Evolutionary conservation across 2,113 vertebrate genomes (phyloP), one percentile per base, ranked within the genome.

Genomic region (Trogon surrucura): DNA sequence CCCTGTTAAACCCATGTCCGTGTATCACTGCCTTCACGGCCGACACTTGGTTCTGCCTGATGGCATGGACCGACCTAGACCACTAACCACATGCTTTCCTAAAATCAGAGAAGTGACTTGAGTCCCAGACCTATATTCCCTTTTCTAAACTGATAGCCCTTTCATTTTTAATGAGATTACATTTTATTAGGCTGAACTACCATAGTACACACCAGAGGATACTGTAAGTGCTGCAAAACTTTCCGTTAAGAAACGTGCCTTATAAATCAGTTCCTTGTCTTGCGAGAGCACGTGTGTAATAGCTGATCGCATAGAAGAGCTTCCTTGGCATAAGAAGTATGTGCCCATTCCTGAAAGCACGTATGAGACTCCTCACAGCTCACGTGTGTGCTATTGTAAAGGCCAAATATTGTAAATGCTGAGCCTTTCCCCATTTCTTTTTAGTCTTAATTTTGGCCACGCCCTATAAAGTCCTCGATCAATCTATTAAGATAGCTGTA

Each of bases 391-490:
- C 8, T 60, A 9, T 16, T 88, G 48, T 51, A 71, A 88, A 91
- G 71, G 27, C 75, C 38, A 83, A 38, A 80, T 25, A 9, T n/a
- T 77, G 71, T 47, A 45, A 86, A 73, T 73, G 22, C 45, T 89
- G 88, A 38, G 38, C 50, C 50, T 85, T 81, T 58, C 57, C 20
- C 30, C 34, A 6, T 71, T 86, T 57, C 84, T 56, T 84, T 62
- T 7, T 93, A 53, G 83, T 83, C 80, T 67, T 20, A 18, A 16
- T 93, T 96, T 85, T 88, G 61, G 50, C 89, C 78, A 30, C 84
- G 92, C 75, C 82, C 71, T 93, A 88, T 91, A 45, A 96, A 82
- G 89, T 81, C 5, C 61, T 96, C 89, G 57, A 81, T 54, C 82
- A 87, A 19, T 81, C 94, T 94, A 18, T 95, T 93, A 90, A 61